Evolutionary conservation across 1,140 invertebrate genomes (phyloP).

Genomic region (Drosophila nasuta): DNA sequence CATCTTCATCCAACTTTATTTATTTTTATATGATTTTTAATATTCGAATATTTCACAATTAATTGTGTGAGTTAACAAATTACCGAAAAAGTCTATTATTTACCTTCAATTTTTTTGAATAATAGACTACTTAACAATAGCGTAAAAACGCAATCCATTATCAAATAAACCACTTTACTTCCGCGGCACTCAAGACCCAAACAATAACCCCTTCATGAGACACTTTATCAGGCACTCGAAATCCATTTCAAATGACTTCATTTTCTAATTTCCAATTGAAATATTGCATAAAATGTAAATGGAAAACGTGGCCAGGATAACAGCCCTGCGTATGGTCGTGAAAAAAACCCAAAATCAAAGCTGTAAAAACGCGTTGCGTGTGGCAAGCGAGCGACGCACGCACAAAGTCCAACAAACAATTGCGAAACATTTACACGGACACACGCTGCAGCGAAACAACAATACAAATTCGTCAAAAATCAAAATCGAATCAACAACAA

Average conservation of each 20-base stretch:
- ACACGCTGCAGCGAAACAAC: slow-evolving; percentile 52
- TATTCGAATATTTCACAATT: too few relatives aligned
- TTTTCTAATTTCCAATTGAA: slow-evolving; percentile 78
- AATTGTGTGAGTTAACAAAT: too few relatives aligned
- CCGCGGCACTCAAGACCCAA: slow-evolving; percentile 11
- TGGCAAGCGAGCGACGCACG: slow-evolving; percentile 50
- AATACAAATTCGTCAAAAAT: slow-evolving; percentile 77
- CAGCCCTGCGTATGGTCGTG: slow-evolving; percentile 38
- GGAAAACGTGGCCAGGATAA: slow-evolving; percentile 61
- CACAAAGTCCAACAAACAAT: slow-evolving; percentile 80
- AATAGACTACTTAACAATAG: not conserved
- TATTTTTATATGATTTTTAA: too few relatives aligned
- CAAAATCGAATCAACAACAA: slow-evolving; percentile 76
- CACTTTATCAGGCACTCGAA: slow-evolving; percentile 56
- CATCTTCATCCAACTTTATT: too few relatives aligned
- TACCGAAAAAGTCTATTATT: too few relatives aligned
- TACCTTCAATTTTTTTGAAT: not conserved
- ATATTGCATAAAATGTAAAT: slow-evolving; percentile 70
- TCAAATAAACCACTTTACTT: slow-evolving; percentile 49
- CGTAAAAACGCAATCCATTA: slow-evolving; percentile 23
- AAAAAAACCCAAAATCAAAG: slow-evolving; percentile 36
- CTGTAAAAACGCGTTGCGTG: slow-evolving; percentile 51
- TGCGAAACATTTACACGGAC: slow-evolving; percentile 78
- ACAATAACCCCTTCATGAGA: slow-evolving; percentile 35
- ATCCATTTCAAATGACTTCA: slow-evolving; percentile 73